Evolutionary conservation across 2,113 vertebrate species (phyloP).

Genomic region (Crotalus helleri): DNA sequence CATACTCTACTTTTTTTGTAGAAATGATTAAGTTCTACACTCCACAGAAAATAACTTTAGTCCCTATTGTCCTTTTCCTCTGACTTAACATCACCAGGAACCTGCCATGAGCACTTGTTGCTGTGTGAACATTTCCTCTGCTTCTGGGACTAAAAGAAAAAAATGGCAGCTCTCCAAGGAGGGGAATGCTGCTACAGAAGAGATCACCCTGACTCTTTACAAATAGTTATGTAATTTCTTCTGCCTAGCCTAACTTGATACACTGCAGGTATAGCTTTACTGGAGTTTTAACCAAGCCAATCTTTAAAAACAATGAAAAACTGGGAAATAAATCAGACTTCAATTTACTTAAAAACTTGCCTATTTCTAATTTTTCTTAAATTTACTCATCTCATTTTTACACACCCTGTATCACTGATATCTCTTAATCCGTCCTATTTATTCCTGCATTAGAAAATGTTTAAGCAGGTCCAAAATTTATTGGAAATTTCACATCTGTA

Average conservation of each 20-base stretch:
- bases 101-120: conserved; percentile 43
- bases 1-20: too few species aligned
- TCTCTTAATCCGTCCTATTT: background rate
- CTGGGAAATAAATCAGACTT: background rate
- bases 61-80: background rate
- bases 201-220: conserved; percentile 46
- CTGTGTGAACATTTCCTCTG: conserved; percentile 54
- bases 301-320: background rate
- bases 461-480: background rate
- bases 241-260: conserved; percentile 26
- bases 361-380: background rate
- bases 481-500: background rate
- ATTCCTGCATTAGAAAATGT: background rate
- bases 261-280: background rate
- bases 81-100: conserved; percentile 29
- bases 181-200: conserved; percentile 44
- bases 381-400: background rate
- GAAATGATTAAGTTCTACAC: background rate
- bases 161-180: conserved; percentile 63
- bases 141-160: conserved; percentile 56
- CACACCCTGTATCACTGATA: background rate
- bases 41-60: background rate
- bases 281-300: background rate
- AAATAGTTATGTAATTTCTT: conserved; percentile 27
- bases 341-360: background rate